Conservation (phyloP, 2,888 invertebrate species). For the Tenthredo mesomela region DNA sequence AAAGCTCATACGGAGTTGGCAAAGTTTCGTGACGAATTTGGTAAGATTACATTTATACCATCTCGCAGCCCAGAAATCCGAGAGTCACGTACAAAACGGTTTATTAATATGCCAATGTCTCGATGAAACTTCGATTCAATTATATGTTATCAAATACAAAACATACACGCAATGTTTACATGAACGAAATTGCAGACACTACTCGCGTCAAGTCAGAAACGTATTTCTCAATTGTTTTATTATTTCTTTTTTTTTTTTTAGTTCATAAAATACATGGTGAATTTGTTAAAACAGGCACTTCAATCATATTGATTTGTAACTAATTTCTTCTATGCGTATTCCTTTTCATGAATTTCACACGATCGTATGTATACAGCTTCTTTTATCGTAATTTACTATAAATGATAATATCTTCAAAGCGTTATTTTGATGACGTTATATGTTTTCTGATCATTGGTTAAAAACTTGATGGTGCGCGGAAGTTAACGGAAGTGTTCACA, state of each 20-base stretch:
- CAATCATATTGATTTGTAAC: not conserved
- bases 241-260: not conserved
- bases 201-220: constrained; percentile 58
- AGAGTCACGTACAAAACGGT: not conserved
- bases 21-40: constrained; percentile 57
- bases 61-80: not conserved
- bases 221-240: not conserved
- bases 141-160: constrained; percentile 55
- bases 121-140: constrained; percentile 22
- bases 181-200: constrained; percentile 61
- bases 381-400: not conserved
- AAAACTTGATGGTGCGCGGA: not conserved
- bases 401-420: not conserved
- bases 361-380: not conserved
- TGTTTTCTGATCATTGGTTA: constrained; percentile 2
- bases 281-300: not conserved
- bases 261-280: not conserved
- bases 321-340: not conserved
- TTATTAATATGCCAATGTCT: constrained; percentile 27
- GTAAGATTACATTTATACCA: constrained; percentile 51
- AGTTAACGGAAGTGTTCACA: not conserved
- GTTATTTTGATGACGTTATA: constrained; percentile 43
- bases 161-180: constrained; percentile 65
- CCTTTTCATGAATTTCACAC: not conserved
- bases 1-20: constrained; percentile 60